Evolutionary conservation across 2,113 vertebrate genomes (phyloP).

Genomic region (Electrona antarctica): DNA sequence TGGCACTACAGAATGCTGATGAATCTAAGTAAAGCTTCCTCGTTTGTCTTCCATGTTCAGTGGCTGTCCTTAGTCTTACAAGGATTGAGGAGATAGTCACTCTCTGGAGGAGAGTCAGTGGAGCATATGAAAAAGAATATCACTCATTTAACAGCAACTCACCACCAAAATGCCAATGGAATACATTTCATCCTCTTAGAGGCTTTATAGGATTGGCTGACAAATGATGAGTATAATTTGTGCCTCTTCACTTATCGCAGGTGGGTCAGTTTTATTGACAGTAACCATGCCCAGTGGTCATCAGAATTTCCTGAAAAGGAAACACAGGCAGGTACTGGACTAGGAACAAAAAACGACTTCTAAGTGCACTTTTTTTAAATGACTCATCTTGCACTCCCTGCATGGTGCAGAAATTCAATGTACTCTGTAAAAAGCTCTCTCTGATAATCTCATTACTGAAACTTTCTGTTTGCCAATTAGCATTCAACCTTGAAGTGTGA

Average conservation of each 20-base stretch:
- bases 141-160: conserved; percentile 38
- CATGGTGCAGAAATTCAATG: conserved; percentile 20
- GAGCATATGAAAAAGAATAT: conserved; percentile 45
- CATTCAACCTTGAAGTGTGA: conserved; percentile 67
- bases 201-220: conserved; percentile 17
- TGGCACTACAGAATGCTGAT: conserved; percentile 26
- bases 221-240: conserved; percentile 33
- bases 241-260: conserved; percentile 37
- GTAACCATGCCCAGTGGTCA: conserved; percentile 25
- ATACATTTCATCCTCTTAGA: conserved; percentile 20
- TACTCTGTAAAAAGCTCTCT: conserved; percentile 42
- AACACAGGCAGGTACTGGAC: conserved; percentile 24
- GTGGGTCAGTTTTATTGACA: conserved; percentile 41
- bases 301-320: conserved; percentile 22
- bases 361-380: conserved; percentile 18
- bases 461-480: conserved; percentile 56
- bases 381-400: conserved; percentile 7
- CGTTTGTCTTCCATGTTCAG: conserved; percentile 36
- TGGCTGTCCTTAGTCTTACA: conserved; percentile 35
- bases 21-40: conserved; percentile 37
- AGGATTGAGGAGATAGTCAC: conserved; percentile 36
- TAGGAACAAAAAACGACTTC: conserved; percentile 18
- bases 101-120: conserved; percentile 34
- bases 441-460: conserved; percentile 53
- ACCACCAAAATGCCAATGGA: conserved; percentile 28